These are phyloP conservation scores for Cecropterus lyciades DNA, from an alignment of 1,140 invertebrate species.

Conservation along the genomic window DNA sequence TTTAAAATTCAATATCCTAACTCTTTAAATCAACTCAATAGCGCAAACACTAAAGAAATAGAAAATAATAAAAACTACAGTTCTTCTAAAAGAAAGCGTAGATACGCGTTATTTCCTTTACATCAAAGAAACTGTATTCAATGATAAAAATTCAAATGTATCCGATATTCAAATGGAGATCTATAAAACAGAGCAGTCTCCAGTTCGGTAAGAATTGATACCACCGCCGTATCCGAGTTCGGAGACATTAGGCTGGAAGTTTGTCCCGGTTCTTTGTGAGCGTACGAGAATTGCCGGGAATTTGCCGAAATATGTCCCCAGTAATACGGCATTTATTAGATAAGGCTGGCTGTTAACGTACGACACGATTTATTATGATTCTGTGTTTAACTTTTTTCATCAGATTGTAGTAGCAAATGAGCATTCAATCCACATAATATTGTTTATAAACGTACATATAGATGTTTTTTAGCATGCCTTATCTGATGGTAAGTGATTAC, in stretches of 20 bases:
- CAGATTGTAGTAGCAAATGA: too few relatives aligned
- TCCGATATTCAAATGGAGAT: slow-evolving; percentile 1
- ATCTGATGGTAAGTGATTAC: too few relatives aligned
- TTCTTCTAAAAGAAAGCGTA: too few relatives aligned
- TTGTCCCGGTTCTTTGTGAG: background rate
- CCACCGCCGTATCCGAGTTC: background rate
- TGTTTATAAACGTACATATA: too few relatives aligned
- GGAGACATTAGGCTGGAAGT: background rate
- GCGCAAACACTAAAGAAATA: too few relatives aligned
- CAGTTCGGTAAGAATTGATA: slow-evolving; percentile 5
- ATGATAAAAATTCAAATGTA: slow-evolving; percentile 6
- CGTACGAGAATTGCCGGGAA: background rate
- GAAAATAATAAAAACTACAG: too few relatives aligned
- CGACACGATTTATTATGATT: background rate
- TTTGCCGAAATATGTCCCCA: background rate
- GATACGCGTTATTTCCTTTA: background rate
- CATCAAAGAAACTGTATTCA: background rate
- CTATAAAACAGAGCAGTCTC: background rate
- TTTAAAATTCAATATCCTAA: too few relatives aligned
- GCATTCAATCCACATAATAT: too few relatives aligned
- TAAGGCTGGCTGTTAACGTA: too few relatives aligned
- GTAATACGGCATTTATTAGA: background rate
- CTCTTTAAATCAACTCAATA: too few relatives aligned
- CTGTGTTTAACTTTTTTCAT: too few relatives aligned
- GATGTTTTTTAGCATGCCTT: too few relatives aligned